Percentiles rank a stretch among this genome's conserved stretches.
Conservation (phyloP, 2,888 invertebrate species). For the Dorcus parallelipipedus region DNA sequence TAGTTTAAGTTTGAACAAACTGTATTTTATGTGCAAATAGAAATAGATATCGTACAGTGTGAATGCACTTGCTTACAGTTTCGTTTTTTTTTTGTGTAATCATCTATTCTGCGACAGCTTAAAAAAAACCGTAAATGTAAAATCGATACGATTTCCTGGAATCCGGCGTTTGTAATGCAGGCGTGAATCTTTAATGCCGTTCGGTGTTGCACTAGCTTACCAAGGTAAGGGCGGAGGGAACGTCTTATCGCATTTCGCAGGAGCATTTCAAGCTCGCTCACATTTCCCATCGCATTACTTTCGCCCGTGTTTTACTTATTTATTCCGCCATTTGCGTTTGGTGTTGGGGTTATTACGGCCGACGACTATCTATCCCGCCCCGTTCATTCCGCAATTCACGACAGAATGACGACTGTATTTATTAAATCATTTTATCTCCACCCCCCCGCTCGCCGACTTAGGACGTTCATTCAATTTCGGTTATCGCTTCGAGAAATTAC, state of each 20-base stretch:
- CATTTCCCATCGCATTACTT: constrained; percentile 28
- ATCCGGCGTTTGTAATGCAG: constrained; percentile 30
- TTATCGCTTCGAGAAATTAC: not conserved
- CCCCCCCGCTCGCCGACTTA: not conserved
- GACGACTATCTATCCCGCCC: constrained; percentile 21
- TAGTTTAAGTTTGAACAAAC: too few relatives aligned
- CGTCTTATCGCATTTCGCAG: constrained; percentile 37
- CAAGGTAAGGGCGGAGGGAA: constrained; percentile 21
- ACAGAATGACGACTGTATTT: constrained; percentile 16
- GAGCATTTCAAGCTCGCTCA: constrained; percentile 29
- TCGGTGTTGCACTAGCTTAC: constrained; percentile 15
- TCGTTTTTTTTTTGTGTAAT: too few relatives aligned
- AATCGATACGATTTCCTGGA: constrained; percentile 31
- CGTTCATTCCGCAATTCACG: constrained; percentile 24
- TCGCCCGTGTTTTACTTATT: constrained; percentile 32
- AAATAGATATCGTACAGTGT: too few relatives aligned
- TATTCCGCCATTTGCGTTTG: constrained; percentile 32
- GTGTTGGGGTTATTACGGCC: constrained; percentile 25
- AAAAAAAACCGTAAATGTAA: constrained; percentile 28
- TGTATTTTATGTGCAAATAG: too few relatives aligned
- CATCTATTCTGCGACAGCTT: too few relatives aligned
- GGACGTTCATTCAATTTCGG: not conserved
- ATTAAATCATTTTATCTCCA: constrained; percentile 7
- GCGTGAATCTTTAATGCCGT: constrained; percentile 34
- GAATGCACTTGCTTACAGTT: too few relatives aligned